These are phyloP conservation scores for Pachyseris speciosa DNA, from an alignment of 64 coral and sea anemone genomes.

Conservation along the genomic window DNA sequence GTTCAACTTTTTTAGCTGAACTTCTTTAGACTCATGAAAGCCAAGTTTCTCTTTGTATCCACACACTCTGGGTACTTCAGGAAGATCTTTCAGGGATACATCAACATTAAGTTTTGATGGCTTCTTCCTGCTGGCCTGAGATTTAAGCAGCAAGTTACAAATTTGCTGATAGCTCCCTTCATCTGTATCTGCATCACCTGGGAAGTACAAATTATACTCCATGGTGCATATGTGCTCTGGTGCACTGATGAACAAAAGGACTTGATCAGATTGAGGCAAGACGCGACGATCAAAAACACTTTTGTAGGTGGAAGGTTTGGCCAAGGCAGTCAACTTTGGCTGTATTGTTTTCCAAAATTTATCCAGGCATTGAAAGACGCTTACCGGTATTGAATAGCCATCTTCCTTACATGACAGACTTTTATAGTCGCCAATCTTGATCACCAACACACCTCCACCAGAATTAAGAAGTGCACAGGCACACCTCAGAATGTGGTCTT, in stretches of 20 bases:
- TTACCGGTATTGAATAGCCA: neutral
- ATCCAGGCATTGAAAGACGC: neutral
- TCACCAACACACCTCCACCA: neutral
- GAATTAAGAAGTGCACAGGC: conserved; percentile 4
- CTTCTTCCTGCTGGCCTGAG: neutral
- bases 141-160: neutral
- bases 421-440: neutral
- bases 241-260: conserved; percentile 7
- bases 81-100: neutral
- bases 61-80: neutral
- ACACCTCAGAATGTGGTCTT: neutral
- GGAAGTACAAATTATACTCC: neutral
- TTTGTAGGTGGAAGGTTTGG: neutral
- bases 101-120: neutral
- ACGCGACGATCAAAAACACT: neutral
- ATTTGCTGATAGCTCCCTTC: neutral
- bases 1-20: neutral
- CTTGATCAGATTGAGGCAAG: neutral
- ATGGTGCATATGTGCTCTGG: neutral
- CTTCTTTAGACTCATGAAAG: neutral
- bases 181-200: neutral
- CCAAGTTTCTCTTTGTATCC: neutral
- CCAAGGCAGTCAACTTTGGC: neutral
- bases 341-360: neutral
- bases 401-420: neutral